Evolutionary conservation across 2,113 vertebrate species (phyloP), one percentile per base, ranked within the genome.

Genomic region (Hemicordylus capensis): DNA sequence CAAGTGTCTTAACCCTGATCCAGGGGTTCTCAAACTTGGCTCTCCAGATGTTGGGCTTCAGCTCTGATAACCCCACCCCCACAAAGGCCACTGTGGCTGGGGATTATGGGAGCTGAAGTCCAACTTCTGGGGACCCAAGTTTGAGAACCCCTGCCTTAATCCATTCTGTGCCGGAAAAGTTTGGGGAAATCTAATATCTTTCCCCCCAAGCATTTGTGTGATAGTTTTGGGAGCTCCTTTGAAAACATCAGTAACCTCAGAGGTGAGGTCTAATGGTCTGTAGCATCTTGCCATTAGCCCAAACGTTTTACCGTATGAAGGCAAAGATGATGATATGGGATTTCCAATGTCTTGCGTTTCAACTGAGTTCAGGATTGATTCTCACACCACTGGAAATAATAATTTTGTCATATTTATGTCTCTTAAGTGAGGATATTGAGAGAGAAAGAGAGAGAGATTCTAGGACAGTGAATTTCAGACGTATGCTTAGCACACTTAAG

Each of bases 121-220:
- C n/a, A n/a, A n/a, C n/a, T n/a, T n/a, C n/a, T n/a, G n/a, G n/a
- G n/a, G n/a, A n/a, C n/a, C n/a, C n/a, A n/a, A n/a, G n/a, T n/a
- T n/a, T n/a, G n/a, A n/a, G n/a, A n/a, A n/a, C n/a, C n/a, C n/a
- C n/a, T n/a, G n/a, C n/a, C 56, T 89, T 10, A 37, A 77, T 70
- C 82, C 88, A 39, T 84, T 92, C 84, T 92, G 88, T 83, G 61
- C 78, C 77, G 58, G 85, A 89, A 90, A 19, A 54, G 72, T 81
- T 76, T 56, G 66, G 85, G 48, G 26, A 72, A 34, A 6, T 56
- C 85, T 84, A 19, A 88, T 66, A 88, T 17, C 90, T 42, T 66
- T 14, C 37, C 31, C 19, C 84, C 34, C 83, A 83, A 76, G 54
- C 74, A 51, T 92, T 81, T 54, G 48, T 74, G 91, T 81, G 70